phyloP scores from a whole-genome alignment of 2,888 invertebrate genomes.

The Acronicta alni region DNA sequence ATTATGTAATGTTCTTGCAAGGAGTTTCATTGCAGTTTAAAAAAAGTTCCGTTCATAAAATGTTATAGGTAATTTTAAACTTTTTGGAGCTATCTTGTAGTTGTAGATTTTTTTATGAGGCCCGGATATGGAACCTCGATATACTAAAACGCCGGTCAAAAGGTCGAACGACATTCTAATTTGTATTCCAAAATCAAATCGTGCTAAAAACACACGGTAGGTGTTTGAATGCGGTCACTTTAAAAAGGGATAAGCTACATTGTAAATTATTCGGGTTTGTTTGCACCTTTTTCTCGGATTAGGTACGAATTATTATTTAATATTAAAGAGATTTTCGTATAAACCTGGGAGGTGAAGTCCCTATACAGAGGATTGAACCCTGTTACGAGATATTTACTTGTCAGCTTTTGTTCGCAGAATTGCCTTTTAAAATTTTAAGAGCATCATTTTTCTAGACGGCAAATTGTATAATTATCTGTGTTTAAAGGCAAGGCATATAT shows the following conservation, averaged over 20 bases:
- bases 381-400: conserved; percentile 4
- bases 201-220: conserved; percentile 15
- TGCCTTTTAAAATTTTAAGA: background rate
- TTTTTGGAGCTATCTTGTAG: no score
- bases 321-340: conserved; percentile 41
- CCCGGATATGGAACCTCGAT: background rate
- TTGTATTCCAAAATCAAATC: conserved; percentile 17
- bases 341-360: conserved; percentile 23
- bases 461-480: no score
- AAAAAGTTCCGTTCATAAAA: no score
- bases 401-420: background rate
- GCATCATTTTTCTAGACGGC: no score
- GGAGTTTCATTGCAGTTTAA: background rate
- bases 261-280: conserved; percentile 46
- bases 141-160: conserved; percentile 6
- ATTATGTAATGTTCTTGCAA: conserved; percentile 27
- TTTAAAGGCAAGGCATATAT: no score
- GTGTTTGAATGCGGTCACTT: conserved; percentile 33
- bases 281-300: conserved; percentile 49
- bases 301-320: conserved; percentile 49
- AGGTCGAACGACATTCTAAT: conserved; percentile 21
- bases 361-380: conserved; percentile 20
- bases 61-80: no score
- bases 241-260: conserved; percentile 42
- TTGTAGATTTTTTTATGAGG: no score